These are phyloP conservation scores for Watsonalla cultraria DNA, from an alignment of 2,888 invertebrate genomes.

Conservation along the genomic window DNA sequence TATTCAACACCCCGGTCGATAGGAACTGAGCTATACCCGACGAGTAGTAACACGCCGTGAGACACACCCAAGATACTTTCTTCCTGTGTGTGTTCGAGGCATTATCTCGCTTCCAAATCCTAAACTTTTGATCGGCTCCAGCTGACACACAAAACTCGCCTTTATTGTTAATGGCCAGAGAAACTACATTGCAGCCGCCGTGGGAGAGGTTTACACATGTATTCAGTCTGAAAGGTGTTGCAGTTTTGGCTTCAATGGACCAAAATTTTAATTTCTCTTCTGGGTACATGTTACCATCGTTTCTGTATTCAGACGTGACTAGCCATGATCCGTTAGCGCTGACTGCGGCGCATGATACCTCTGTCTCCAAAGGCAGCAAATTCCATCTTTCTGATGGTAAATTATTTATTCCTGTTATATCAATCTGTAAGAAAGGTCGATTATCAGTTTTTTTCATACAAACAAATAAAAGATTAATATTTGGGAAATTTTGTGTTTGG, in stretches of 20 bases:
- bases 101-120: slow-evolving; percentile 58
- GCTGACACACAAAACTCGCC: slow-evolving; percentile 67
- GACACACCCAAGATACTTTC: slow-evolving; percentile 47
- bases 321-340: slow-evolving; percentile 60
- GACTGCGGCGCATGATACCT: slow-evolving; percentile 63
- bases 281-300: slow-evolving; percentile 60
- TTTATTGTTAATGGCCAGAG: slow-evolving; percentile 50
- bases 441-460: background rate
- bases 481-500: no score
- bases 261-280: slow-evolving; percentile 71
- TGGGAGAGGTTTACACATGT: slow-evolving; percentile 68
- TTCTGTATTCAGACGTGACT: slow-evolving; percentile 66
- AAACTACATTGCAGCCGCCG: slow-evolving; percentile 61
- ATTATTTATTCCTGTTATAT: slow-evolving; percentile 64
- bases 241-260: slow-evolving; percentile 31
- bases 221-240: slow-evolving; percentile 52
- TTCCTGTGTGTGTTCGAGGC: slow-evolving; percentile 27
- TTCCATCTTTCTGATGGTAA: slow-evolving; percentile 62
- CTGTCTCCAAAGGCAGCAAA: slow-evolving; percentile 62
- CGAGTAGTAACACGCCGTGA: slow-evolving; percentile 69
- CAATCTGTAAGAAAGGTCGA: slow-evolving; percentile 47
- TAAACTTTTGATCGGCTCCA: slow-evolving; percentile 63
- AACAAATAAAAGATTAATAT: no score
- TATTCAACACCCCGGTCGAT: slow-evolving; percentile 51
- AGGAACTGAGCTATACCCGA: slow-evolving; percentile 55